Conservation (phyloP, 2,797 vertebrate genomes). For the Ambastaia sidthimunki region DNA sequence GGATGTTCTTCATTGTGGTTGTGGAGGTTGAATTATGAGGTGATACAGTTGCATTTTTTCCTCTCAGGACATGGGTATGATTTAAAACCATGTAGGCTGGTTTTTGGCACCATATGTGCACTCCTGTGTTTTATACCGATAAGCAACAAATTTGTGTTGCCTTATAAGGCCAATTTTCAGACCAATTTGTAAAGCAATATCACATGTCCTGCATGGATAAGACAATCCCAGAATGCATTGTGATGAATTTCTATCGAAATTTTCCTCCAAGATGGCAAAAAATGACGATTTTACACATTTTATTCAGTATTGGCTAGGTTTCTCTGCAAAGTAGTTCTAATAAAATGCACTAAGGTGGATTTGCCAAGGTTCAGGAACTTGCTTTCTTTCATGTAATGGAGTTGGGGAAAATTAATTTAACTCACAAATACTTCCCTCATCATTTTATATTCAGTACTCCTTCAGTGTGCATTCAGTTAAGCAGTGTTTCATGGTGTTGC, state of each 20-base stretch:
- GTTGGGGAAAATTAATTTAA: background rate
- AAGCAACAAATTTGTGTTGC: background rate
- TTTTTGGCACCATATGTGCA: too few species aligned
- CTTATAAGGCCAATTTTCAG: background rate
- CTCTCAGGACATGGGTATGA: background rate
- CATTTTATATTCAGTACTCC: background rate
- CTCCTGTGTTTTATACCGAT: background rate
- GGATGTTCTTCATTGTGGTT: slow-evolving; percentile 15
- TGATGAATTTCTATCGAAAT: background rate
- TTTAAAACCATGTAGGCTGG: slow-evolving; percentile 7
- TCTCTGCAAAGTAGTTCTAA: background rate
- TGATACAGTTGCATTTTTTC: background rate
- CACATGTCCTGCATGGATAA: background rate
- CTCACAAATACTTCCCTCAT: background rate
- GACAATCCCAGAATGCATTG: background rate
- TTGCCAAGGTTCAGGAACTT: background rate
- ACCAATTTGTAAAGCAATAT: background rate
- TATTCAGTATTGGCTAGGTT: background rate
- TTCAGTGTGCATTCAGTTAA: background rate
- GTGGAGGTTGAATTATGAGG: background rate
- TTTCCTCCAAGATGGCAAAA: background rate
- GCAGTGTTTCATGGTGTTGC: slow-evolving; percentile 1
- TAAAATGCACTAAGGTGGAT: background rate
- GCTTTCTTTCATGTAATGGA: background rate
- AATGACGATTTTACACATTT: background rate